Evolutionary conservation across 2,888 invertebrate genomes (phyloP), one percentile per base, ranked within the genome.

Genomic region (Eristalis intricaria): DNA sequence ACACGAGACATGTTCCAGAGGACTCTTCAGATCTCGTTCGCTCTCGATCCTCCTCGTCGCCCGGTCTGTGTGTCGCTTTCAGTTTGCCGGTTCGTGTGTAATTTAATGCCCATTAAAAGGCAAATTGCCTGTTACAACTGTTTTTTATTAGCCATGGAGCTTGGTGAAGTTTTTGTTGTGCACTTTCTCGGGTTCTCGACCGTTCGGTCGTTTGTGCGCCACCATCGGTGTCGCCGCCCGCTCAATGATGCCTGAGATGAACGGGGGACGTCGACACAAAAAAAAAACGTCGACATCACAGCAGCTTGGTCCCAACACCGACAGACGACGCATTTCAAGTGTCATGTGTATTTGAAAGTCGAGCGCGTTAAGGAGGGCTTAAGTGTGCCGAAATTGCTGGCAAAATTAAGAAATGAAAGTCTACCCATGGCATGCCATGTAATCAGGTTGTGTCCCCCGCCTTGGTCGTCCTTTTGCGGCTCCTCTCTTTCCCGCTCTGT

Each of bases 61-160:
- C 66, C 43, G 50, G 43, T 56, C 10, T 22, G 50, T 5, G 19
- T 7, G 50, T 50, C 19, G 50, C 50, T 50, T 19, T n/a, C 50
- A 50, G 50, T 19, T 50, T 19, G 19, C 50, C 38, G 73, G 38
- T 66, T 78, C 70, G 74, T 75, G 73, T 82, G 74, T 78, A 86
- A 82, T 78, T 82, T 86, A 78, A 82, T 70, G 70, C 74, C 82
- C 86, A 86, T 86, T 86, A 86, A 86, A 82, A 74, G 74, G 58
- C 78, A 82, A 86, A 86, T 86, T 86, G 86, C 82, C 78, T 82
- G 78, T 86, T 86, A 86, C 82, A 83, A 86, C 78, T 86, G 86
- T 82, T 86, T 86, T 81, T 86, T 86, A 86, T 86, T 86, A 74
- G 78, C 68, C 73, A n/a, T 15, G 77, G 26, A 76, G 76, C 73